Conservation (phyloP, 2,797 vertebrate genomes). For the Clarias laeviceps region DNA sequence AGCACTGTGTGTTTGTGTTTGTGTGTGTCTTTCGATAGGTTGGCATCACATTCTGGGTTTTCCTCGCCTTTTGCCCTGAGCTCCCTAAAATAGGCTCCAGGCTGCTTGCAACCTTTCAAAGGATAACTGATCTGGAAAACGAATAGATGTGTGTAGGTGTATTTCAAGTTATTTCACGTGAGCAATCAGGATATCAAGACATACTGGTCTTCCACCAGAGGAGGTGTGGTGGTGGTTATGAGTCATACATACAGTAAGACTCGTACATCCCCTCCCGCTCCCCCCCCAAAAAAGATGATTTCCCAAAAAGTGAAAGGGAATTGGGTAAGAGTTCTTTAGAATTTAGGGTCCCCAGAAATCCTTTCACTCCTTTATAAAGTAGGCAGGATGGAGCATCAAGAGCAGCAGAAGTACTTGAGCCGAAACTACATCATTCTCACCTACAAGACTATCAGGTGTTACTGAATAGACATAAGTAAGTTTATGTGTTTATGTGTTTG, state of each 20-base stretch:
- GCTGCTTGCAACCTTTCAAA: no score
- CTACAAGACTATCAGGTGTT: not conserved
- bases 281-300: not conserved
- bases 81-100: no score
- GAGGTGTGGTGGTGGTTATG: not conserved
- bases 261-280: not conserved
- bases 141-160: no score
- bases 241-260: not conserved
- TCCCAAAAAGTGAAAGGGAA: not conserved
- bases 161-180: no score
- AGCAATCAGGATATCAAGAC: not conserved
- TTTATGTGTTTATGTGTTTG: not conserved
- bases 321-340: constrained; percentile 31
- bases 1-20: no score
- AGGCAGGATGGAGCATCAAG: constrained; percentile 21
- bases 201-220: not conserved
- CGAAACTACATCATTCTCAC: not conserved
- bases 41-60: no score
- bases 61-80: no score
- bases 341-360: not conserved
- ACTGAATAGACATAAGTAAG: constrained; percentile 44
- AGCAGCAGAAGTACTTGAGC: constrained; percentile 9
- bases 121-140: no score
- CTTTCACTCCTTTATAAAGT: constrained; percentile 19
- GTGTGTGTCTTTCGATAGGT: no score